Conservation (phyloP, 2,797 vertebrate genomes). For the Oophaga sylvatica region DNA sequence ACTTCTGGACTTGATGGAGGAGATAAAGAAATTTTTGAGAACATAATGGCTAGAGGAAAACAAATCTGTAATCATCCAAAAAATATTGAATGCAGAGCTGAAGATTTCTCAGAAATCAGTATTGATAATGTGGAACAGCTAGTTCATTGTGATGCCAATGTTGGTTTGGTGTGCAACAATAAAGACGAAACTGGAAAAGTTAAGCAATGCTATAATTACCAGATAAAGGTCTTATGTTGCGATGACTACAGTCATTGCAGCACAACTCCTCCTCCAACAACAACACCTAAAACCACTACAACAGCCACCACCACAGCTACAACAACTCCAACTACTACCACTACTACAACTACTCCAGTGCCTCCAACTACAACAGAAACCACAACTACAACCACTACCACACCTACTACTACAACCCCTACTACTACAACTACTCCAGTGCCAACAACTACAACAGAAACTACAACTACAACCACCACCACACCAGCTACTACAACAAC, state of each 20-base stretch:
- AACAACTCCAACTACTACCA: not conserved
- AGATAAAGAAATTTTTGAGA: slow-evolving; percentile 71
- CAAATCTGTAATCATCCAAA: slow-evolving; percentile 60
- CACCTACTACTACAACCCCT: too few species aligned
- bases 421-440: accelerated
- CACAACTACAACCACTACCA: not conserved
- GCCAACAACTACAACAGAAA: not conserved
- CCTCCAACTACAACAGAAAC: not conserved
- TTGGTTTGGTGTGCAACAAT: slow-evolving; percentile 66
- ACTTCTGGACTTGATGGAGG: slow-evolving; percentile 66
- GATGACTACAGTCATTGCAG: slow-evolving; percentile 24
- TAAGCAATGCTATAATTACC: slow-evolving; percentile 76
- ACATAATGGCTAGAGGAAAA: slow-evolving; percentile 48
- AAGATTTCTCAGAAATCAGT: accelerated
- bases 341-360: too few species aligned
- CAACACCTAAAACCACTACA: slow-evolving; percentile 19
- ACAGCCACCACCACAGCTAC: not conserved
- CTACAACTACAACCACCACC: not conserved
- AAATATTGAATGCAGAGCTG: slow-evolving; percentile 71
- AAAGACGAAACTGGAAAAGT: slow-evolving; percentile 67
- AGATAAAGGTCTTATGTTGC: slow-evolving; percentile 80
- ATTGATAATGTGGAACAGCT: slow-evolving; percentile 61
- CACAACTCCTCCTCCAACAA: accelerated
- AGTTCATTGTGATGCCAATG: slow-evolving; percentile 54
- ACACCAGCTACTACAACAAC: accelerated